phyloP scores from a whole-genome alignment of 2,797 vertebrate genomes.

The Rhinatrema bivittatum region DNA sequence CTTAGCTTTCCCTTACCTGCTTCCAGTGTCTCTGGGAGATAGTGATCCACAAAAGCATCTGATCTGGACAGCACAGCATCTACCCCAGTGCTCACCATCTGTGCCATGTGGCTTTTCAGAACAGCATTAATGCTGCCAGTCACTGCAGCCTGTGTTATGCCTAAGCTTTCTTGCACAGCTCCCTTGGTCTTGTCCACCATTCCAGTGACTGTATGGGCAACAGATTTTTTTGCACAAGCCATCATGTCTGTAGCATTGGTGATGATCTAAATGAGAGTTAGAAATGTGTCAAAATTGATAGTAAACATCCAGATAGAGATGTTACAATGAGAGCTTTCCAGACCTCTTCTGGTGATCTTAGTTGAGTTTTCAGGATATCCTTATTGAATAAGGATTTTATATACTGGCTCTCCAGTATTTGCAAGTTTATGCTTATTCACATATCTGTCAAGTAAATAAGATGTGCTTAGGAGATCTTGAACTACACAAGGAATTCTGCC shows the following conservation, averaged over 20 bases:
- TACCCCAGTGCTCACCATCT: constrained; percentile 67
- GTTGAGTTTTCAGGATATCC: no score
- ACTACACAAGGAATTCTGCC: no score
- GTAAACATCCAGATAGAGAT: no score
- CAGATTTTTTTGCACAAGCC: constrained; percentile 71
- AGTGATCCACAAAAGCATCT: constrained; percentile 80
- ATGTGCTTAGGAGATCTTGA: no score
- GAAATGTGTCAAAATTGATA: no score
- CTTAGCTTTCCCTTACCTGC: constrained; percentile 77
- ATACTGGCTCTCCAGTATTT: no score
- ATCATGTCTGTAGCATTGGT: constrained; percentile 72
- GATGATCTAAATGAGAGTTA: constrained; percentile 65
- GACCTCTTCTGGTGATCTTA: no score
- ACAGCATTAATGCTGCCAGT: constrained; percentile 72
- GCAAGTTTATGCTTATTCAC: no score
- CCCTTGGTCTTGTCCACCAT: constrained; percentile 73
- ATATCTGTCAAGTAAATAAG: no score
- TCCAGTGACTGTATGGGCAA: constrained; percentile 62
- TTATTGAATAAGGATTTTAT: no score
- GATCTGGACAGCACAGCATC: constrained; percentile 76
- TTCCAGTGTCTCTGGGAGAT: constrained; percentile 75
- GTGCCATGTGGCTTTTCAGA: constrained; percentile 68
- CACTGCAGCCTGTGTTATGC: constrained; percentile 71
- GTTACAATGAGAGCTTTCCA: no score
- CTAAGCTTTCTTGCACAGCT: constrained; percentile 68